Base-by-base conservation (phyloP, 2,113 vertebrate species). In the Lepus americanus region DNA sequence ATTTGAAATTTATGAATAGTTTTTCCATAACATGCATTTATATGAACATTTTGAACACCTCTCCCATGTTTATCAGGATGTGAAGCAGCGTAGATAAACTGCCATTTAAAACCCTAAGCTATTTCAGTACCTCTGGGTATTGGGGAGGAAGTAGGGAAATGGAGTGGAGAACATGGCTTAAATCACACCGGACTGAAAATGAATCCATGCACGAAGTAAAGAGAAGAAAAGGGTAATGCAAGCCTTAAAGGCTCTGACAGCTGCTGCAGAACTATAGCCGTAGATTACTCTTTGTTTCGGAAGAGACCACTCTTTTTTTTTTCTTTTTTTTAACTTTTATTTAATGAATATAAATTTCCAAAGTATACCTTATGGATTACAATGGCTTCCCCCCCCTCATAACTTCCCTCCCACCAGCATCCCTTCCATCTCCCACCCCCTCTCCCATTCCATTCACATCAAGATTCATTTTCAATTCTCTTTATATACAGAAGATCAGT, bases 251-350 rank as follows among this genome's bases (percentile, higher is more conserved):
- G 19, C 17, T 73, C 33, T 69, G 33, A 61, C 67, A 67, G 14
- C 36, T 72, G 59, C 63, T 80, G 31, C 39, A 22, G 31, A 4
- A 83, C 12, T 25, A 67, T 81, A 73, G 3, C 11, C 16, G 55
- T 33, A 64, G 19, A 51, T 96, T 73, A n/a, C 5, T 69, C n/a
- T 89, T 92, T 55, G 64, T 87, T 90, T 83, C 90, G 44, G 25
- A 29, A 91, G 44, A 77, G 0, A 9, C 69, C 53, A 44, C 23
- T 77, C 85, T 53, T 39, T 39, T 39, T 39, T 39, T 3, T 39
- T 39, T 39, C 3, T 39, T 39, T 39, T 4, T 39, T 36, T 36
- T 36, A 36, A 36, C 33, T 36, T 36, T 36, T 36, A 36, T 36
- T 36, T 36, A 36, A 36, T 36, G 33, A 36, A 36, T 36, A 36